phyloP scores from a whole-genome alignment of 1,140 invertebrate species.

The Pseudomyrmex cubaensis region DNA sequence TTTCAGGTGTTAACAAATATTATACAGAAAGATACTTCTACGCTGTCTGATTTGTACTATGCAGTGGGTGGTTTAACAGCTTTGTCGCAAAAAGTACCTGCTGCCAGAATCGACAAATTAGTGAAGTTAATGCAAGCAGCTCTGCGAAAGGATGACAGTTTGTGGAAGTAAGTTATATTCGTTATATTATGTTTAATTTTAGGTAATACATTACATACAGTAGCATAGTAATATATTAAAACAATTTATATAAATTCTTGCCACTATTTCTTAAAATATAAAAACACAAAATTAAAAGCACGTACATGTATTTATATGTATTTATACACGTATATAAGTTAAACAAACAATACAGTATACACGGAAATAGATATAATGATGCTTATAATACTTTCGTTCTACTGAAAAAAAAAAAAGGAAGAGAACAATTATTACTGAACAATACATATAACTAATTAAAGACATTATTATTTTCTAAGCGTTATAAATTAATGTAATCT shows the following conservation, averaged over 20 bases:
- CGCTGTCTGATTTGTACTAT: conserved; percentile 84
- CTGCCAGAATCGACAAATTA: conserved; percentile 86
- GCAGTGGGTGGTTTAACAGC: conserved; percentile 79
- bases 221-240: too few species aligned
- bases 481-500: conserved; percentile 40
- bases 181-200: conserved; percentile 13
- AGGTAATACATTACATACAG: neutral
- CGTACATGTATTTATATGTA: too few species aligned
- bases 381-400: conserved; percentile 36
- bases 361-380: conserved; percentile 9
- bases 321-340: too few species aligned
- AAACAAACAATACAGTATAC: too few species aligned
- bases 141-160: conserved; percentile 92
- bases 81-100: conserved; percentile 81
- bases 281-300: too few species aligned
- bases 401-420: conserved; percentile 11
- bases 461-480: conserved; percentile 36
- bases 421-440: conserved; percentile 22
- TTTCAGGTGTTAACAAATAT: conserved; percentile 80
- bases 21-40: conserved; percentile 84
- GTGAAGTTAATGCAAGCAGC: conserved; percentile 88
- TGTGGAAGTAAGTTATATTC: conserved; percentile 87
- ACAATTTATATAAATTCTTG: too few species aligned
- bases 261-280: too few species aligned
- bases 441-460: neutral